phyloP scores from a whole-genome alignment of 1,140 invertebrate species.

The Steinernema feltiae region DNA sequence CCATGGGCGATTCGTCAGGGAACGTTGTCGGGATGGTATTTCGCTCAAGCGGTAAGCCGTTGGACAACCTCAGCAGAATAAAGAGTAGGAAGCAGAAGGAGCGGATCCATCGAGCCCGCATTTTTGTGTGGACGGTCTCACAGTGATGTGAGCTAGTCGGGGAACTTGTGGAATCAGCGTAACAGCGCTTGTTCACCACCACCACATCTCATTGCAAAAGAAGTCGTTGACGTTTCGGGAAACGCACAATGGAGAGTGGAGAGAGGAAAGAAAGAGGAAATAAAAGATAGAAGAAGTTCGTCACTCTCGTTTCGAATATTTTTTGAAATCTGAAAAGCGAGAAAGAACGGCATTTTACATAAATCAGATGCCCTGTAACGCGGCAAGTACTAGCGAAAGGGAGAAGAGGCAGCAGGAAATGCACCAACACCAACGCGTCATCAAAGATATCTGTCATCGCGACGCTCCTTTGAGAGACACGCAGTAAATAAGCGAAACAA shows the following conservation, averaged over 20 bases:
- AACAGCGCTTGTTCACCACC: slow-evolving; percentile 13
- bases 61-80: neutral
- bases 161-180: neutral
- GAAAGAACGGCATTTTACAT: neutral
- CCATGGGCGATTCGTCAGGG: neutral
- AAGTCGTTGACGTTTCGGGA: slow-evolving; percentile 6
- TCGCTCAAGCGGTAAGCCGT: neutral
- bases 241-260: neutral
- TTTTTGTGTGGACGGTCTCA: neutral
- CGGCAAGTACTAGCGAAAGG: slow-evolving; percentile 1
- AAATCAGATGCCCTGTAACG: neutral
- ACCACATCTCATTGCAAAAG: slow-evolving; percentile 13
- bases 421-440: slow-evolving; percentile 13
- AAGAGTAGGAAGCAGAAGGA: slow-evolving; percentile 1
- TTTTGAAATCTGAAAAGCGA: neutral
- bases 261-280: neutral
- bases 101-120: slow-evolving; percentile 3
- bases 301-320: neutral
- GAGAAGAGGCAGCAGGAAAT: slow-evolving; percentile 9
- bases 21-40: neutral
- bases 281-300: neutral
- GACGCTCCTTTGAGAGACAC: slow-evolving; percentile 14
- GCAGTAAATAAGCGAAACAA: slow-evolving; percentile 15
- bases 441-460: slow-evolving; percentile 13
- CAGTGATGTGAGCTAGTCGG: slow-evolving; percentile 1